Evolutionary conservation across 2,888 invertebrate genomes (phyloP), one percentile per base, ranked within the genome.

Genomic region (Sphinx pinastri): DNA sequence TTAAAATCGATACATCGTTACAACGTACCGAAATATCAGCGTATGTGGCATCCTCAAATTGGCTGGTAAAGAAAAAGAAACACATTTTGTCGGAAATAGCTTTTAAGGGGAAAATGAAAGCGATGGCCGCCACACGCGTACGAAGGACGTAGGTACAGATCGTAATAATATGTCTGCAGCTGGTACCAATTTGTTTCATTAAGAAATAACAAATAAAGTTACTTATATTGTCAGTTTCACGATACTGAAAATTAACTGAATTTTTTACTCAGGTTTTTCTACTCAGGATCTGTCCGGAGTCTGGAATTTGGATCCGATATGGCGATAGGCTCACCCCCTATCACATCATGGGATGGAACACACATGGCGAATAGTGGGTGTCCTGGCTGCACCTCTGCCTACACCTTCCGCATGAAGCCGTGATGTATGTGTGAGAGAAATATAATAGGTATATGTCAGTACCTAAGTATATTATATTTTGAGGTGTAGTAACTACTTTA

Each of bases 31-130:
- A 47, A 57, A 57, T 57, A 57, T 68, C 45, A 57, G 68, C 55
- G 45, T 67, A 51, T 54, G 31, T 51, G 51, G 59, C 54, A 59
- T 72, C 59, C 63, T 71, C 67, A 73, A 73, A 72, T 70, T 72
- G 70, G 38, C 67, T 71, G 10, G 70, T 72, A 70, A 70, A 68
- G 52, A 70, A 69, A 54, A 71, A 71, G 60, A 71, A 69, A 75
- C 74, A 77, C 74, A 63, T 70, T 70, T 51, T 71, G 74, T 68
- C 68, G 66, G 66, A 25, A 54, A 74, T 72, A 70, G 70, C 68
- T 69, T 72, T 71, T 71, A 55, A 51, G 5, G 57, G 63, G 71
- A 70, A 69, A 63, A 69, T 73, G 60, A 70, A 68, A 66, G 25
- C 60, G 38, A 16, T 10, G 6, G 47, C 52, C 67, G 57, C 55